Conservation (phyloP, 30 jellyfish, hydroid and myxozoan genomes). For the Chrysaora quinquecirrha region DNA sequence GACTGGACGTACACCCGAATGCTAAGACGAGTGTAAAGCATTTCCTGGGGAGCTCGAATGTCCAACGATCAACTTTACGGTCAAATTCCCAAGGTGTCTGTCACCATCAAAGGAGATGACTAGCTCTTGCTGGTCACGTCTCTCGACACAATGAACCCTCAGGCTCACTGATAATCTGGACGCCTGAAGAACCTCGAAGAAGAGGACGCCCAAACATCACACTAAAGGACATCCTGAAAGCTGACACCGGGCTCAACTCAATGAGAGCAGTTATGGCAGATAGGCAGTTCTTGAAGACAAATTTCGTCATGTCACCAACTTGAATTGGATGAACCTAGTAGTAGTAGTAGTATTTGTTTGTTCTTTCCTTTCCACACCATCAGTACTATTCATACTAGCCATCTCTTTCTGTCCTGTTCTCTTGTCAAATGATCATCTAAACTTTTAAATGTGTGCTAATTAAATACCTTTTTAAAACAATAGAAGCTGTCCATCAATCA, state of each 20-base stretch:
- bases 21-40: neutral
- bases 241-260: slow-evolving; percentile 2
- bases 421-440: no score
- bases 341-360: no score
- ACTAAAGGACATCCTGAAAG: neutral
- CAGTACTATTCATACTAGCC: no score
- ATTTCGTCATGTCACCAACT: neutral
- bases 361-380: no score
- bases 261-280: slow-evolving; percentile 1
- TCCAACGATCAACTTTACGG: neutral
- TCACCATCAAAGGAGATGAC: slow-evolving; percentile 1
- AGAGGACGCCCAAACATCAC: slow-evolving; percentile 2
- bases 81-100: slow-evolving; percentile 1
- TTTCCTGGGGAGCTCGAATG: neutral
- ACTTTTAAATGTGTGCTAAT: no score
- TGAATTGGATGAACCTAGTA: no score
- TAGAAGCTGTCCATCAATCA: no score
- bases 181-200: neutral
- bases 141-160: slow-evolving; percentile 1
- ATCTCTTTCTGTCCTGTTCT: no score
- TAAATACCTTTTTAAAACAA: no score
- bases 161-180: neutral
- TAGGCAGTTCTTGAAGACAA: neutral
- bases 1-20: slow-evolving; percentile 1
- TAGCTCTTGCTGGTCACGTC: neutral